Evolutionary conservation across 2,113 vertebrate species (phyloP), one percentile per base, ranked within the genome.

Genomic region (Carassius auratus): DNA sequence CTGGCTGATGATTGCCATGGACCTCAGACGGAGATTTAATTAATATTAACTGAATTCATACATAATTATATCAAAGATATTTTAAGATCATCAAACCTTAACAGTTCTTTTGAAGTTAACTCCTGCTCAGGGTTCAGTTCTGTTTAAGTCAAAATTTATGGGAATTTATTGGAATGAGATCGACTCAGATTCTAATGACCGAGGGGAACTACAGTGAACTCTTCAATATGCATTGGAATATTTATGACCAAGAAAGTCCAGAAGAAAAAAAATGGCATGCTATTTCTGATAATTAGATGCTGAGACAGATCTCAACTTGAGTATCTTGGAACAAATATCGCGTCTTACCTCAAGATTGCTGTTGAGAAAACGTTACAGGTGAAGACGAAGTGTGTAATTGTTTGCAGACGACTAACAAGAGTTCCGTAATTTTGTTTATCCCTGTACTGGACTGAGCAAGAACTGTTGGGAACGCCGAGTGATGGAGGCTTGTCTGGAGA

Each of bases 311-410:
- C 76, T 57, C n/a, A 66, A 66, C 52, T 82, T 73, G 36, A 66
- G 71, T 75, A 64, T 17, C 75, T 59, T 75, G 15, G 33, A 61
- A 57, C 38, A 77, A 75, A 81, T 86, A 48, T 84, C 2, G 26
- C 17, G 23, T 92, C 93, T 93, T 90, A 95, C 94, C 93, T 93
- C 89, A 71, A 92, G 91, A 90, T 89, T 87, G 82, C 62, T 87
- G 52, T 71, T 87, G 88, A 86, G 81, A 55, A 74, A 78, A 82
- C 80, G 48, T 83, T 73, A 55, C 10, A 83, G 26, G 17, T 8
- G 45, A 10, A 71, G 8, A 23, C 1, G 62, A 52, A 81, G 62
- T 81, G 45, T 7, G 45, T 52, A 81, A 69, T 36, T 74, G 66
- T 83, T 83, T 59, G 33, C 68, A 83, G 68, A 55, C 73, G 45